These are phyloP conservation scores for Chymomyza caudatula DNA, from an alignment of 2,888 invertebrate species.

Conservation along the genomic window DNA sequence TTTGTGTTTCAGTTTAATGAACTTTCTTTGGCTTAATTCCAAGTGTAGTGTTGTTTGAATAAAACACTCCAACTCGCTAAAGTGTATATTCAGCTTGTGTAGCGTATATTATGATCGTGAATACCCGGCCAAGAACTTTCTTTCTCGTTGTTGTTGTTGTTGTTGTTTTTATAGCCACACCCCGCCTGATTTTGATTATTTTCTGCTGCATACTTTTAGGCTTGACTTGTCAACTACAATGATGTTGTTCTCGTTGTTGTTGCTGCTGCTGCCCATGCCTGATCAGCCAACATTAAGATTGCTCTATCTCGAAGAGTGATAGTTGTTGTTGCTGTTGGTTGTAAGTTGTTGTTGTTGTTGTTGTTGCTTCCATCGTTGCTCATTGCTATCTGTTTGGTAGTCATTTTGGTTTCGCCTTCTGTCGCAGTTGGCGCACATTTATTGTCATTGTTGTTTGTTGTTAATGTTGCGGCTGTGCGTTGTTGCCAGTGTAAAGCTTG, in stretches of 20 bases:
- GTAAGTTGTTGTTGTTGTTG: neutral
- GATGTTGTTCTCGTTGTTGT: neutral
- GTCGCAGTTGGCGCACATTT: neutral
- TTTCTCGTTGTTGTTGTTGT: neutral
- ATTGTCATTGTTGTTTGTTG: neutral
- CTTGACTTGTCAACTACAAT: neutral
- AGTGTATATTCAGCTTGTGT: neutral
- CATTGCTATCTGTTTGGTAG: neutral
- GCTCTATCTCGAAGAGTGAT: neutral
- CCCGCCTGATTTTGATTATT: neutral
- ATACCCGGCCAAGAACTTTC: too few species aligned
- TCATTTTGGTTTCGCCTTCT: neutral
- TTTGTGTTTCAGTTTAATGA: too few species aligned
- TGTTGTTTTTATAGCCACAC: neutral
- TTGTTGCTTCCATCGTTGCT: neutral
- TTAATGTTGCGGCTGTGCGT: neutral
- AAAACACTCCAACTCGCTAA: too few species aligned
- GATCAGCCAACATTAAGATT: neutral
- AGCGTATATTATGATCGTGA: neutral
- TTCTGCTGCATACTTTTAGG: neutral
- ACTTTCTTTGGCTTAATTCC: too few species aligned
- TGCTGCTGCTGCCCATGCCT: neutral
- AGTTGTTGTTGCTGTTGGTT: neutral
- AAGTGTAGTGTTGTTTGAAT: too few species aligned
- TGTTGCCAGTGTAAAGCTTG: slow-evolving; percentile 21